phyloP scores from a whole-genome alignment of 2,888 invertebrate genomes.

The Pristionchus entomophagus region DNA sequence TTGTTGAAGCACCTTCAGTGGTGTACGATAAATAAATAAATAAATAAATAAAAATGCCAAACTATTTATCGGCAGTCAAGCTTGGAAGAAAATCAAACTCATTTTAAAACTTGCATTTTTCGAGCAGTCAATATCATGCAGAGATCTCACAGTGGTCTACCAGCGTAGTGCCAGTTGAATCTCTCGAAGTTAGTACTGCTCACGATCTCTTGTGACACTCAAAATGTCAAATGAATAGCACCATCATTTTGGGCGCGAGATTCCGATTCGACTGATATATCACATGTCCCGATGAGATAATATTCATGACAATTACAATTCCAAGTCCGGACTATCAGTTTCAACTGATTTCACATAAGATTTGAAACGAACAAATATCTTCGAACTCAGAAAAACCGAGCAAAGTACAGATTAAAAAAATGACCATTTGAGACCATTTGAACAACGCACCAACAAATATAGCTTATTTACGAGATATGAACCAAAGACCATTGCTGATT shows the following conservation, averaged over 20 bases:
- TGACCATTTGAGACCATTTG: too few species aligned
- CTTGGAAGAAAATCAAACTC: slow-evolving; percentile 83
- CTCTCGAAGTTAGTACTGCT: too few species aligned
- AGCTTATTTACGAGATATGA: not conserved
- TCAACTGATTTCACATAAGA: slow-evolving; percentile 91
- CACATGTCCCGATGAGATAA: not conserved
- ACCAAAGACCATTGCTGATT: not conserved
- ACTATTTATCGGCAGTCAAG: slow-evolving; percentile 80
- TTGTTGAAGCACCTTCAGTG: slow-evolving; percentile 73
- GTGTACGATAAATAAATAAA: too few species aligned
- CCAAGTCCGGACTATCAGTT: slow-evolving; percentile 96
- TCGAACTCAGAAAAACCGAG: slow-evolving; percentile 81
- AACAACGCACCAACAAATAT: too few species aligned
- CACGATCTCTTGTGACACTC: too few species aligned
- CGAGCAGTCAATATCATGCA: not conserved
- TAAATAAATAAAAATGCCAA: slow-evolving; percentile 86
- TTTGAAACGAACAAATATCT: slow-evolving; percentile 97
- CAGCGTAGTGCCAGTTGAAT: too few species aligned
- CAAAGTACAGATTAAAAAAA: not conserved
- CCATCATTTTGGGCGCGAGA: too few species aligned
- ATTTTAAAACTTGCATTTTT: not conserved
- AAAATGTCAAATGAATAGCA: too few species aligned
- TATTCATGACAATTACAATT: slow-evolving; percentile 79
- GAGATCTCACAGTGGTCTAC: too few species aligned
- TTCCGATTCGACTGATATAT: too few species aligned